phyloP scores from a whole-genome alignment of 2,113 vertebrate genomes.

The Centropus bengalensis region DNA sequence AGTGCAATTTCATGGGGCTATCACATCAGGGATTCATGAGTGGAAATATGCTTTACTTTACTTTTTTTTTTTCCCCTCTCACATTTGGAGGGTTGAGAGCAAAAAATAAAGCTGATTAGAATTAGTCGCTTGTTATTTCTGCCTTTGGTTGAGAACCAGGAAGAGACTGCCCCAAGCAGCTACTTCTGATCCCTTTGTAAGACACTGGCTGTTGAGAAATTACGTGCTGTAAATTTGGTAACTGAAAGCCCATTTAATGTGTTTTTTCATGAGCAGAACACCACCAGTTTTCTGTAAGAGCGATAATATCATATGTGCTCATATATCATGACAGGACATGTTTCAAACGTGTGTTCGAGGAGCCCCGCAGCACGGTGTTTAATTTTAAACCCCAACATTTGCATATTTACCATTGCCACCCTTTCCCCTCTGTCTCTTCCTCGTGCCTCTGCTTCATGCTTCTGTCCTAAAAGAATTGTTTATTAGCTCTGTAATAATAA shows the following conservation, averaged over 20 bases:
- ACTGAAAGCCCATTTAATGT: conserved; percentile 50
- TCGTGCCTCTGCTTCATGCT: not conserved
- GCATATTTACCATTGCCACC: not conserved
- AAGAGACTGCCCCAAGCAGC: conserved; percentile 10
- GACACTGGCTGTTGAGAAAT: conserved; percentile 42
- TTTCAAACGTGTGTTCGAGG: conserved; percentile 36
- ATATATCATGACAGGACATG: not conserved
- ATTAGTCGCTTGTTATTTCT: conserved; percentile 25
- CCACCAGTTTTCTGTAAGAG: conserved; percentile 55
- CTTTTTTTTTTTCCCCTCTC: not conserved
- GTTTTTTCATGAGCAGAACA: conserved; percentile 41
- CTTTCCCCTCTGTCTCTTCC: not conserved
- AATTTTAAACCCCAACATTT: not conserved
- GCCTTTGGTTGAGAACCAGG: conserved; percentile 9
- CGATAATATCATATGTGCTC: not conserved
- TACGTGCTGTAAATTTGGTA: conserved; percentile 57
- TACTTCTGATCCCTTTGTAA: not conserved
- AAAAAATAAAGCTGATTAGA: not conserved
- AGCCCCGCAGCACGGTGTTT: not conserved
- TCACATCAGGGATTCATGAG: conserved; percentile 54
- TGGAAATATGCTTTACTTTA: conserved; percentile 15
- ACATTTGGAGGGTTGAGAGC: not conserved
- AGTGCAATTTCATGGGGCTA: conserved; percentile 47
- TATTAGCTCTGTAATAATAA: not conserved
- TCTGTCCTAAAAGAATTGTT: not conserved